Conservation (phyloP, 2,888 invertebrate species). For the Alloplasta piceator region DNA sequence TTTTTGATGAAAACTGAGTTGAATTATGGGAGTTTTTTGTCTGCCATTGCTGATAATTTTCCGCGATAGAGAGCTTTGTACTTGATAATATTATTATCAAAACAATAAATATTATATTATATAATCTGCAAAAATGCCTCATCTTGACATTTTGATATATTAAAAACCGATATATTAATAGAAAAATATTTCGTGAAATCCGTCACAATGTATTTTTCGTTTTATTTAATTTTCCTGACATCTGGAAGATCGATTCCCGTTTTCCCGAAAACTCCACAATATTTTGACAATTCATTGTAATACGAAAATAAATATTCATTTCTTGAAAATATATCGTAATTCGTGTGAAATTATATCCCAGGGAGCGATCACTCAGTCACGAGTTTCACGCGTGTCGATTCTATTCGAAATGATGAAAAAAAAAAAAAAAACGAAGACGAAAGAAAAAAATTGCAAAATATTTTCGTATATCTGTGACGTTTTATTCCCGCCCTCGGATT, state of each 20-base stretch:
- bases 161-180: too few relatives aligned
- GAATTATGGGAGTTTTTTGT: too few relatives aligned
- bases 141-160: too few relatives aligned
- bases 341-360: conserved; percentile 63
- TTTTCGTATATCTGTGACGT: conserved; percentile 62
- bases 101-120: too few relatives aligned
- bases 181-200: neutral
- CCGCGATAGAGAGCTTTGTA: too few relatives aligned
- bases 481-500: neutral
- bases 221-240: conserved; percentile 18
- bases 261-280: conserved; percentile 64
- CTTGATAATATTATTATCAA: too few relatives aligned
- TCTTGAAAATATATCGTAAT: conserved; percentile 29
- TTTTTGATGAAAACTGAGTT: too few relatives aligned
- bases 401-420: conserved; percentile 15
- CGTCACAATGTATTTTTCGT: conserved; percentile 11
- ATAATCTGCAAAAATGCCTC: too few relatives aligned
- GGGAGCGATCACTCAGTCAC: conserved; percentile 65
- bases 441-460: conserved; percentile 64
- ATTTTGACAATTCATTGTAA: conserved; percentile 68
- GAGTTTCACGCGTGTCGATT: conserved; percentile 60
- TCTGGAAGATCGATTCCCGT: conserved; percentile 67
- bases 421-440: conserved; percentile 19
- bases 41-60: too few relatives aligned
- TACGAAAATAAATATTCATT: neutral